Evolutionary conservation across 1,140 invertebrate species (phyloP).

Genomic region (Zaprionus nigranus): DNA sequence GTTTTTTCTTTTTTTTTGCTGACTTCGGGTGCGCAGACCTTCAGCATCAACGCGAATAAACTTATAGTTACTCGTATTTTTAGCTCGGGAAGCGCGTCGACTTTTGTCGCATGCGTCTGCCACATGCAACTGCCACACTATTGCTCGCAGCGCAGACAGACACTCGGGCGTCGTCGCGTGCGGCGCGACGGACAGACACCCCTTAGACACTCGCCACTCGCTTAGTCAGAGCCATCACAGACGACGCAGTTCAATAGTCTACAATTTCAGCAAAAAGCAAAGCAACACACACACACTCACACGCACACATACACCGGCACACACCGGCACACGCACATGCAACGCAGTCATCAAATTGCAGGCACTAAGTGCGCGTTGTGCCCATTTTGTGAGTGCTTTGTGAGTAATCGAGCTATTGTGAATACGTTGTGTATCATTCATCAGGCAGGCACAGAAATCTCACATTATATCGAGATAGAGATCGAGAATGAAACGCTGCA

Average conservation of each 20-base stretch:
- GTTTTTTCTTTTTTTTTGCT: background rate
- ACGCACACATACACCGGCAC: constrained; percentile 13
- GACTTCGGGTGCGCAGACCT: constrained; percentile 1
- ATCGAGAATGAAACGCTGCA: background rate
- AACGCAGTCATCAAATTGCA: constrained; percentile 36
- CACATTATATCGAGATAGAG: background rate
- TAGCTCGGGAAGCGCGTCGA: constrained; percentile 19
- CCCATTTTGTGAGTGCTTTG: constrained; percentile 55
- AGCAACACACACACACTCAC: constrained; percentile 29
- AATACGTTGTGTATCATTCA: constrained; percentile 20
- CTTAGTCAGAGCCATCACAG: constrained; percentile 60
- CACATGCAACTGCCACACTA: constrained; percentile 17
- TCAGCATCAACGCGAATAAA: constrained; percentile 32
- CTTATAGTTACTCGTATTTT: constrained; percentile 38
- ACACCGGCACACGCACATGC: constrained; percentile 6
- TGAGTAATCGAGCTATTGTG: constrained; percentile 62
- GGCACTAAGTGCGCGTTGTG: constrained; percentile 58
- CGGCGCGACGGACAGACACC: constrained; percentile 38
- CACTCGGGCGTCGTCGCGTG: constrained; percentile 66
- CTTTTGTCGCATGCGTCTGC: constrained; percentile 35
- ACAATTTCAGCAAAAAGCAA: constrained; percentile 62
- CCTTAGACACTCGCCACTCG: constrained; percentile 22
- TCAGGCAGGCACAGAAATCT: background rate
- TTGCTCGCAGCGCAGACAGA: constrained; percentile 49
- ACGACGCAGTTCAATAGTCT: constrained; percentile 72